Percentiles rank a stretch among this genome's conserved stretches.
phyloP scores from a whole-genome alignment of 2,113 vertebrate genomes.

The Triplophysa tibetana region DNA sequence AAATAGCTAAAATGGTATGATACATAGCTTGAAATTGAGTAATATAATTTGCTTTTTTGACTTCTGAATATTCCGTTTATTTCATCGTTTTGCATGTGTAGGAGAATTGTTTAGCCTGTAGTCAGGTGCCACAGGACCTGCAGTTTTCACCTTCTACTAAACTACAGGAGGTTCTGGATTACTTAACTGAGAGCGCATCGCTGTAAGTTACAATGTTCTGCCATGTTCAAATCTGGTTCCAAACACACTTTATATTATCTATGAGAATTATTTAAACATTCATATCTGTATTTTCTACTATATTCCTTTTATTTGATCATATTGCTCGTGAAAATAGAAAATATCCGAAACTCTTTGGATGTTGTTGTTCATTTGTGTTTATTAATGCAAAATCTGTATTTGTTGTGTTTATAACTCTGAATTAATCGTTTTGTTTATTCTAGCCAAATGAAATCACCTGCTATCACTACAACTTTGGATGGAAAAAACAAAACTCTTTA shows the following conservation, averaged over 20 bases:
- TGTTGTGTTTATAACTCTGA: not conserved
- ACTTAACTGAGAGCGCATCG: constrained; percentile 86
- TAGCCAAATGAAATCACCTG: constrained; percentile 95
- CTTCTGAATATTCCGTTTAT: too few species aligned
- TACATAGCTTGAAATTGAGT: too few species aligned
- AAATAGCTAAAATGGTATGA: too few species aligned
- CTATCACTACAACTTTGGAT: constrained; percentile 89
- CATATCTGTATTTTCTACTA: not conserved
- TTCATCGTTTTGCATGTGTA: constrained; percentile 29
- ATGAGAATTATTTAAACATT: not conserved
- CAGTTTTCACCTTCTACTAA: constrained; percentile 87
- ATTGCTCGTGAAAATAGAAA: not conserved
- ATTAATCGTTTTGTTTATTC: constrained; percentile 4
- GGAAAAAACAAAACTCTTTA: constrained; percentile 95
- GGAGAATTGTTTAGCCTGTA: constrained; percentile 93
- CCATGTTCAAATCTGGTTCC: not conserved
- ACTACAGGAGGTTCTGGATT: constrained; percentile 90
- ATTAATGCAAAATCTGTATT: not conserved
- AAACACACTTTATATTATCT: not conserved
- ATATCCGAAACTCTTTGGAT: not conserved
- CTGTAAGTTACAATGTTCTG: constrained; percentile 77
- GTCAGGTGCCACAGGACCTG: constrained; percentile 91
- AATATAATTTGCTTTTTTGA: too few species aligned
- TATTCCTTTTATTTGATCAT: not conserved
- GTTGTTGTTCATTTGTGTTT: not conserved